Base-by-base conservation (phyloP, 2,797 vertebrate species). In the Merluccius polli region DNA sequence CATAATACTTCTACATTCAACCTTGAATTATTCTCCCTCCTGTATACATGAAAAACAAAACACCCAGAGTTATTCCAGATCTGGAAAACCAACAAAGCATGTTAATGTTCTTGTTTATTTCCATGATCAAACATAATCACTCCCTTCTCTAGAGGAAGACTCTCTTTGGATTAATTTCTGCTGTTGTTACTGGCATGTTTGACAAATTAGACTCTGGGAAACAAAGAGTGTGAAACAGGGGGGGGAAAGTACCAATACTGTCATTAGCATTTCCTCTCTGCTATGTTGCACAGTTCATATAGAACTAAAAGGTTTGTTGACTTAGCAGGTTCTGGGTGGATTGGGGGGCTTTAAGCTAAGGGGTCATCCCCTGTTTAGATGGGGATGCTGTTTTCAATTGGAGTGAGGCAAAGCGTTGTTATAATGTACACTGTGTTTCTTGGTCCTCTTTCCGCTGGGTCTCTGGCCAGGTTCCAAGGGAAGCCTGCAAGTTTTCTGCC, bases 31-130 rank as follows among this genome's bases (percentile, higher is more conserved):
- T 88, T 91, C 85, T 83, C 83, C 81, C 86, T 85, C 84, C 76
- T 81, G 72, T 77, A 79, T 83, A 83, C 81, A 88, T 90, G 85
- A 92, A 86, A 78, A 87, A 81, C 73, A 59, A 59, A 59, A 59
- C 52, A 59, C 52, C 6, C 52, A 59, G 85, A 82, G 91, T 91
- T 90, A 86, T 88, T 91, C 80, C 84, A 83, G 76, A 90, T 92
- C 85, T 89, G 84, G 81, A 90, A 90, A 91, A 84, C 84, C 82
- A 92, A 92, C 92, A 92, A 93, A 90, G 90, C 87, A 87, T 89
- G 91, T 80, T 91, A 90, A 92, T 92, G 82, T 89, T 91, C 81
- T 92, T 93, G 90, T 93, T 93, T 92, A 87, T 93, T 91, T 82
- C 80, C 48, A 77, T 90, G 92, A 93, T 94, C 92, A 94, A 92